phyloP scores from a whole-genome alignment of 2,888 invertebrate species.

The Xestia ashworthii region DNA sequence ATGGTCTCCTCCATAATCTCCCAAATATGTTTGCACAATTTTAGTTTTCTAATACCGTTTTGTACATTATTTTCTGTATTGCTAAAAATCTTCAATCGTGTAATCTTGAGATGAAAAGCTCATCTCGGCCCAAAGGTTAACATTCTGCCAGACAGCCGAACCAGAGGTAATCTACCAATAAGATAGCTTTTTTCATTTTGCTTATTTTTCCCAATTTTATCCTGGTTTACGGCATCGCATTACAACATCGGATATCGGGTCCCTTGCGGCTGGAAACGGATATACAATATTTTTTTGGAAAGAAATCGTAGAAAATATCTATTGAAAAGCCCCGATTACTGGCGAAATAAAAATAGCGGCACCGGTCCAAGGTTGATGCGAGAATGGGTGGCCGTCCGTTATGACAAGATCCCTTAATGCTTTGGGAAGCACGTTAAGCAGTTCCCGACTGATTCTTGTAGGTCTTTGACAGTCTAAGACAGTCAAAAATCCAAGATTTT shows the following conservation, averaged over 20 bases:
- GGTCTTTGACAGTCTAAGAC: too few relatives aligned
- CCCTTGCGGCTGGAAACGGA: constrained; percentile 43
- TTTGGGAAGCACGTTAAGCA: too few relatives aligned
- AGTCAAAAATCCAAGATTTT: too few relatives aligned
- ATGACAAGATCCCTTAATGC: neutral
- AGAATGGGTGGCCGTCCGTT: neutral
- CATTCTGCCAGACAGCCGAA: constrained; percentile 34
- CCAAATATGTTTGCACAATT: constrained; percentile 15
- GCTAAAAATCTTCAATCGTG: constrained; percentile 25
- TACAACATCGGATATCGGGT: constrained; percentile 50
- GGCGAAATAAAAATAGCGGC: too few relatives aligned
- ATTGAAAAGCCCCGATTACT: neutral
- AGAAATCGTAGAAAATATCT: constrained; percentile 48
- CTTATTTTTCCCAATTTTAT: constrained; percentile 59
- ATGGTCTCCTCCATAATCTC: neutral
- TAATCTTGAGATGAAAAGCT: constrained; percentile 47
- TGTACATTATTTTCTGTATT: constrained; percentile 22
- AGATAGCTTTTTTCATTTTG: constrained; percentile 39
- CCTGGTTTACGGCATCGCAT: constrained; percentile 53
- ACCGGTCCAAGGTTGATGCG: neutral
- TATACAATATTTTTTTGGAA: constrained; percentile 40
- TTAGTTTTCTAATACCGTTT: constrained; percentile 18
- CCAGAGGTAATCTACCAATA: constrained; percentile 38
- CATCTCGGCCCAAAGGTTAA: constrained; percentile 40
- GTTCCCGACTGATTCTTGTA: too few relatives aligned